Evolutionary conservation across 1,140 invertebrate species (phyloP).

Genomic region (Metopolophium dirhodum): DNA sequence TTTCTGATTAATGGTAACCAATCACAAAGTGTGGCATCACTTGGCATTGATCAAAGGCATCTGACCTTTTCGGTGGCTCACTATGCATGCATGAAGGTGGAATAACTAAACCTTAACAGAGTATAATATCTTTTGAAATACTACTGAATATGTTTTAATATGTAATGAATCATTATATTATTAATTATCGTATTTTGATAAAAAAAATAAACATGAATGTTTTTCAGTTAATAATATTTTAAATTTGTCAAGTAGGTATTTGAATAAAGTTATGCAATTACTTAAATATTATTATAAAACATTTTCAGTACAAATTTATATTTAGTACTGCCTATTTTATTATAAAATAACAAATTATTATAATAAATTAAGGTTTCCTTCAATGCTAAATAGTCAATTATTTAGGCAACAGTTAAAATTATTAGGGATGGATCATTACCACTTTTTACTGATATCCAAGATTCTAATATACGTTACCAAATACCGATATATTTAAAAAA

Average conservation of each 20-base stretch:
- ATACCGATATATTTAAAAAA: too few relatives aligned
- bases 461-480: too few relatives aligned
- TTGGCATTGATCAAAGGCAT: too few relatives aligned
- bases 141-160: neutral
- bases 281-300: neutral
- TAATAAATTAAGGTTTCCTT: neutral
- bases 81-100: too few relatives aligned
- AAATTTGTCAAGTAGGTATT: neutral
- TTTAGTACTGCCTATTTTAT: neutral
- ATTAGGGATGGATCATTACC: too few relatives aligned
- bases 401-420: neutral
- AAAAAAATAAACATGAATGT: neutral
- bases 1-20: too few relatives aligned
- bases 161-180: neutral
- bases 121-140: neutral
- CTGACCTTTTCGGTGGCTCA: too few relatives aligned
- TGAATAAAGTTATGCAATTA: neutral
- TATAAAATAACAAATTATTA: neutral
- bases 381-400: neutral
- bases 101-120: too few relatives aligned
- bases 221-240: neutral
- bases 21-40: too few relatives aligned
- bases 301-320: neutral
- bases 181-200: neutral
- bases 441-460: too few relatives aligned